Base-by-base conservation (phyloP, 2,113 vertebrate genomes). In the Boleophthalmus pectinirostris region DNA sequence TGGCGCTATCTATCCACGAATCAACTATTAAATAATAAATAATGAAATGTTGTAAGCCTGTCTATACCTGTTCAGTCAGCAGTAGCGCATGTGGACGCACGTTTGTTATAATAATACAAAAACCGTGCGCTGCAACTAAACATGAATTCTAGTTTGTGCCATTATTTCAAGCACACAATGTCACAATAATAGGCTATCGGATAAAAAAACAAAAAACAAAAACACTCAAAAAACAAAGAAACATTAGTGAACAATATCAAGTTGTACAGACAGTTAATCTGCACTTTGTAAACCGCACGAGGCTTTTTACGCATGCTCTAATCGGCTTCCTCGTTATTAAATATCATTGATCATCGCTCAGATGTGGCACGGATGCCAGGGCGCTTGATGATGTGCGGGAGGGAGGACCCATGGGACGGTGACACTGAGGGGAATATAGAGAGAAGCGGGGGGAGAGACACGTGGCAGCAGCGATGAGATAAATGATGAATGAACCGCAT, bases 401-500 rank as follows among this genome's bases (percentile, higher is more conserved):
- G 15, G 23, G 35, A 43, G 29, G n/a, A 78, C 84, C 70, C 68
- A 2, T 8, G 80, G 72, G 75, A 78, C 70, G 0, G 49, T 57
- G 14, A 70, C 43, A 51, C 61, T 33, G 11, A 61, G 66, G 75
- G 25, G 2, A 45, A 58, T 58, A 16, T 53, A 75, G 11, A 24
- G 25, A 57, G 63, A 18, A 23, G n/a, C n/a, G 54, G 61, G 21
- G 18, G 25, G 51, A 51, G 79, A 80, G 84, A 61, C 51, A 23
- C 46, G 65, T 70, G 73, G 35, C 75, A 61, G 45, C 14, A 58
- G 45, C 14, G 70, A 79, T 83, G 75, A 86, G 80, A 91, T 90
- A 80, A 91, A 91, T 91, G 82, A 90, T 92, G 66, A 92, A 90
- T 84, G 84, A 86, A 82, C 81, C 51, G 6, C 90, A 90, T 89